Conservation (phyloP, 2,888 invertebrate genomes). For the Psococerastis gibbosa region DNA sequence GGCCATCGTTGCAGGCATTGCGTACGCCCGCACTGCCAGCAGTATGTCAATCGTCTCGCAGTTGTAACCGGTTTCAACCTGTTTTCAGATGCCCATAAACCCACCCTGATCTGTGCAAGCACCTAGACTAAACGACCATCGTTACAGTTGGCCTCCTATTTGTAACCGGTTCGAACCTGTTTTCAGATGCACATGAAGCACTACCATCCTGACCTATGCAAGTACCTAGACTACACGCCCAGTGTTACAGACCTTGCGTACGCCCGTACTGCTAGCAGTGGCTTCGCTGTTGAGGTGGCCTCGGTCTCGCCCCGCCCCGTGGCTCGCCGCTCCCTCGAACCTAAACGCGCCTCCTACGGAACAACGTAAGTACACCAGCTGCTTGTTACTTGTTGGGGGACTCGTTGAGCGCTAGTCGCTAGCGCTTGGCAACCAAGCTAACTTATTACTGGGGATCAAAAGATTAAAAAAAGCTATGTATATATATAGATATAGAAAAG, state of each 20-base stretch:
- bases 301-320: constrained; percentile 4
- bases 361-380: no score
- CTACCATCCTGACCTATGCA: constrained; percentile 66
- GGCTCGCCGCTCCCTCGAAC: neutral
- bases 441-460: no score
- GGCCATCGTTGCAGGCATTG: constrained; percentile 71
- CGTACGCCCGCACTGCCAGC: constrained; percentile 57
- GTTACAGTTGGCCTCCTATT: no score
- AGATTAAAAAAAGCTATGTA: no score
- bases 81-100: constrained; percentile 72
- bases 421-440: no score
- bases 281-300: constrained; percentile 25
- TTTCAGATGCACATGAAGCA: constrained; percentile 79
- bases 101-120: constrained; percentile 59
- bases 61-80: no score
- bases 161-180: no score
- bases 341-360: no score
- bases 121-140: constrained; percentile 63
- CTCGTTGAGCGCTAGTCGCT: no score
- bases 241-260: constrained; percentile 74
- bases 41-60: no score
- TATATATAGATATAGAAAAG: no score
- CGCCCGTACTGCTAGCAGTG: constrained; percentile 44
- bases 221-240: constrained; percentile 58
- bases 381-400: no score